Evolutionary conservation across 53 echinoderm and acorn worm species (phyloP).

Genomic region (Patiria pectinifera): DNA sequence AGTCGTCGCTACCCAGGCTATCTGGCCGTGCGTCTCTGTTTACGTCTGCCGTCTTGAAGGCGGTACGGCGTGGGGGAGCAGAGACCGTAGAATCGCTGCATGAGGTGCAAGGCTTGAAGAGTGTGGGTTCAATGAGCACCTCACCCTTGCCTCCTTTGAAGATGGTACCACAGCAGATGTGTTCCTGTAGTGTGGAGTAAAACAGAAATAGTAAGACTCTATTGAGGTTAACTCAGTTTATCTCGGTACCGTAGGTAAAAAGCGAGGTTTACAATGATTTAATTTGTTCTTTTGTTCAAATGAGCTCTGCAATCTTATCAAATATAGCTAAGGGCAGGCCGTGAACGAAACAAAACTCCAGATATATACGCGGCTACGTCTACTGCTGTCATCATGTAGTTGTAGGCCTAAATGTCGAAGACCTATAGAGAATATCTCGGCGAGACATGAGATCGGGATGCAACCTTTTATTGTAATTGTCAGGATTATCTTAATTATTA

Average conservation of each 20-base stretch:
- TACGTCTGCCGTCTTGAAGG: constrained; percentile 20
- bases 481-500: no score
- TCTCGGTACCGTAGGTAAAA: background rate
- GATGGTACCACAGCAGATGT: constrained; percentile 93
- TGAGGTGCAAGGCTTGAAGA: constrained; percentile 80
- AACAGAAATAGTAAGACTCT: background rate
- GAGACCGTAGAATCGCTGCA: constrained; percentile 36
- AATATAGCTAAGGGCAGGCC: no score
- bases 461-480: no score
- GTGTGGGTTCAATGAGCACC: constrained; percentile 89
- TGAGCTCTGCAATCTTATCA: no score
- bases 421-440: no score
- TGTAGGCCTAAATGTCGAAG: no score
- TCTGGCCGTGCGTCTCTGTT: constrained; percentile 69
- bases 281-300: no score
- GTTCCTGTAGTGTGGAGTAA: constrained; percentile 66
- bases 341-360: no score
- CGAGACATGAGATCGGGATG: no score
- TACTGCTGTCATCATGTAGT: no score
- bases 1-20: constrained; percentile 89
- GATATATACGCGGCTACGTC: no score
- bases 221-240: background rate
- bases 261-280: no score
- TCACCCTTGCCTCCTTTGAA: constrained; percentile 95
- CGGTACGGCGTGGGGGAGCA: constrained; percentile 11